Percentiles rank a stretch among this genome's conserved stretches.
These are phyloP conservation scores for Taeniopygia guttata DNA, from an alignment of 2,797 vertebrate species.

Conservation along the genomic window DNA sequence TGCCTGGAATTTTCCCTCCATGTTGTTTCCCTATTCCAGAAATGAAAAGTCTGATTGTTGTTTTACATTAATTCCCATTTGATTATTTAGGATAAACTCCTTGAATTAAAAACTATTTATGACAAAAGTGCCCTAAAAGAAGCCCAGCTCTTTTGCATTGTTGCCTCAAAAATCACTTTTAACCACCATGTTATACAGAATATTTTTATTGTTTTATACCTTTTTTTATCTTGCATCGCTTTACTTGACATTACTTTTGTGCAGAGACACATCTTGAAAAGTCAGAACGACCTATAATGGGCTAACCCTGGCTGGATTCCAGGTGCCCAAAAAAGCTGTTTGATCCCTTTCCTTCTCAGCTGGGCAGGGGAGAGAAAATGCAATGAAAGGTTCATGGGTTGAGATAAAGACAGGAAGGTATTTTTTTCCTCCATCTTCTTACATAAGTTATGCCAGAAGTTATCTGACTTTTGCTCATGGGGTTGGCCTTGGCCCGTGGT, in stretches of 20 bases:
- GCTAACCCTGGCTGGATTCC: background rate
- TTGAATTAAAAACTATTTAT: background rate
- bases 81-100: background rate
- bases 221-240: background rate
- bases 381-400: background rate
- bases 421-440: background rate
- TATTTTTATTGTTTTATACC: background rate
- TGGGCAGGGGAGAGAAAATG: background rate
- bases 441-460: background rate
- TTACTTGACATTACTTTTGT: background rate
- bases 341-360: background rate
- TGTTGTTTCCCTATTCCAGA: background rate
- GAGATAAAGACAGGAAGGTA: background rate
- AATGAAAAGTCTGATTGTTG: background rate
- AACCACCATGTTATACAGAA: background rate
- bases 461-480: accelerated
- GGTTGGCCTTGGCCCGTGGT: accelerated
- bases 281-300: background rate
- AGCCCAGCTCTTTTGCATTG: background rate
- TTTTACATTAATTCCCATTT: background rate
- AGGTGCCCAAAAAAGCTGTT: background rate
- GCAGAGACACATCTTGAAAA: background rate
- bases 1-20: background rate
- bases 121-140: background rate
- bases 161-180: background rate